A percentile compares a stretch with the other conserved stretches of the same genome.
Conservation (phyloP, 1,140 invertebrate genomes). For the Solen grandis region DNA sequence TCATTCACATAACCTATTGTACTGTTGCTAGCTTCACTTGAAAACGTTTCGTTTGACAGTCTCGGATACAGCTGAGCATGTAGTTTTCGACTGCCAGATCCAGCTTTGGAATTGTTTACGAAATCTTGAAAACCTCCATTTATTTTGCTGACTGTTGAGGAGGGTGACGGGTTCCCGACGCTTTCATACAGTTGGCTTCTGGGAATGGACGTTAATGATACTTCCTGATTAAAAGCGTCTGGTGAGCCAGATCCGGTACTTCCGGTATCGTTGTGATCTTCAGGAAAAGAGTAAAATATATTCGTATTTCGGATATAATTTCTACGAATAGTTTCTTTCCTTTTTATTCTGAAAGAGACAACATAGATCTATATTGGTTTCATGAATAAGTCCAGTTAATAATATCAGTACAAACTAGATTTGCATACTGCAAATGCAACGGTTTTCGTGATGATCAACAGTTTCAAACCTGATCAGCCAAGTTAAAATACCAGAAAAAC, state of each 20-base stretch:
- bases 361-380: too few species aligned
- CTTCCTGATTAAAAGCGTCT: constrained; percentile 6
- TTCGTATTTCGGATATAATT: constrained; percentile 53
- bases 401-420: too few species aligned
- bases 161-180: background rate
- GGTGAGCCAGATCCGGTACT: constrained; percentile 33
- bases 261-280: constrained; percentile 44
- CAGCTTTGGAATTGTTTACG: too few species aligned
- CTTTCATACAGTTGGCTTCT: background rate
- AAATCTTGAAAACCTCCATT: too few species aligned
- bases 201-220: constrained; percentile 3
- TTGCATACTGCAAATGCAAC: too few species aligned
- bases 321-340: constrained; percentile 34
- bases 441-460: too few species aligned
- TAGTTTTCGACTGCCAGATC: background rate
- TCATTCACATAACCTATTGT: constrained; percentile 39
- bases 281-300: constrained; percentile 55
- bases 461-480: too few species aligned
- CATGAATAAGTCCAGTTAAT: too few species aligned
- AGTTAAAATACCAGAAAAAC: too few species aligned
- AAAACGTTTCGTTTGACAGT: constrained; percentile 33
- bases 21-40: constrained; percentile 17
- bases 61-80: background rate
- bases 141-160: background rate
- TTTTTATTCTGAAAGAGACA: constrained; percentile 43